Percentiles rank a stretch among this genome's conserved stretches.
Conservation (phyloP, 2,888 invertebrate genomes). For the Holacanthella duospinosa region DNA sequence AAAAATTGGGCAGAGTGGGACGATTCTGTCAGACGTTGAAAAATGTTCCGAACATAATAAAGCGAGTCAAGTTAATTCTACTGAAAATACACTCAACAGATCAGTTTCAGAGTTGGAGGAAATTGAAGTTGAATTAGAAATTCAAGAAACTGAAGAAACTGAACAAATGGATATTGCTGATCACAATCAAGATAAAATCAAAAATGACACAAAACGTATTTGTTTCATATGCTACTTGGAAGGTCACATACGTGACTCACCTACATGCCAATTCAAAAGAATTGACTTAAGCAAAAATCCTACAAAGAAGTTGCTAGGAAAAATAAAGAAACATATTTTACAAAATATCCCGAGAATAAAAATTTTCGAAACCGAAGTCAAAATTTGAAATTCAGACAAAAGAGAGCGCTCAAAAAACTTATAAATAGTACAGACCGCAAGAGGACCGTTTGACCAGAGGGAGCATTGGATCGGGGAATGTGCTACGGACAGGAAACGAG, state of each 20-base stretch:
- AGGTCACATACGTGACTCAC: background rate
- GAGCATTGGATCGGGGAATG: no score
- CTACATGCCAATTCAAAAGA: background rate
- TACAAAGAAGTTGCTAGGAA: background rate
- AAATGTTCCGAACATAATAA: background rate
- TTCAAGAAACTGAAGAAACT: background rate
- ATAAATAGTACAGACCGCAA: no score
- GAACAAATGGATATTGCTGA: no score
- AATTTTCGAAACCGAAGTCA: background rate
- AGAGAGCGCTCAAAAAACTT: background rate
- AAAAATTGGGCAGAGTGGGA: background rate
- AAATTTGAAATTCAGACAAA: background rate
- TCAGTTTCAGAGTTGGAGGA: background rate
- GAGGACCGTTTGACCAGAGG: no score
- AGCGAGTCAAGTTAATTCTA: no score
- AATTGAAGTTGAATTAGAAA: background rate
- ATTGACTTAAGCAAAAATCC: background rate
- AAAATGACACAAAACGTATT: no score
- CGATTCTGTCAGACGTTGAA: background rate
- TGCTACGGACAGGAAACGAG: no score
- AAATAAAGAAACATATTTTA: background rate
- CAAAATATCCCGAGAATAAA: background rate
- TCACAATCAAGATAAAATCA: no score
- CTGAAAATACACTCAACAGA: no score
- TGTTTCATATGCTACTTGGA: background rate